Evolutionary conservation across 1,140 invertebrate species (phyloP), one percentile per base, ranked within the genome.

Genomic region (Euborellia annulipes): DNA sequence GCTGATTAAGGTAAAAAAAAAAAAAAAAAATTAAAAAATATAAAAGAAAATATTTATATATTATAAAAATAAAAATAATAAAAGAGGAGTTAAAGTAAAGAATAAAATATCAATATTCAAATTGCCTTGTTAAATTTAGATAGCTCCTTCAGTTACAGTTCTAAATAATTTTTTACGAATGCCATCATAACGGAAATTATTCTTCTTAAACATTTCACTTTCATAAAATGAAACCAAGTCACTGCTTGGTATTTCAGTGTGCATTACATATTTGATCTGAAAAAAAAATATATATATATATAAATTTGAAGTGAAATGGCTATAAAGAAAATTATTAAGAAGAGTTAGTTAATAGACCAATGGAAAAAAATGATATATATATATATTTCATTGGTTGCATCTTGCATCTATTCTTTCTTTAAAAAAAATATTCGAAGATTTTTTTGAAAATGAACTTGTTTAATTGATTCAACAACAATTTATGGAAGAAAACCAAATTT

Each of bases 211-310:
- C 52, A 95, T 70, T 39, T 85, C 76, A 55, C 90, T 95, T 18
- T 89, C 79, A 56, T 92, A 98, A 64, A 98, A 98, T 2, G 85
- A 72, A 55, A 82, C 79, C 22, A 98, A 62, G 62, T 93, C 87
- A 44, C 77, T 72, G 45, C 98, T 88, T 58, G 91, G 87, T 40
- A 98, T 83, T 64, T 91, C 85, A 27, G 4, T 27, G 23, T 27
- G 23, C 11, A 11, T 27, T 6, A 27, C 23, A 6, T 38, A 20
- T 58, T 87, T 81, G 1, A 91, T 92, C 74, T 93, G 64, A 45
- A 72, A 73, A 59, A 43, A 58, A 55, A 51, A 6, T 3, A 45
- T 8, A 16, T 17, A 43, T 19, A 37, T 14, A 32, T 19, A 37
- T 36, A n/a, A 41, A 14, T 14, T 21, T 36, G 6, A 14, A n/a